phyloP scores from a whole-genome alignment of 2,888 invertebrate genomes.

The Pyrocoelia pectoralis region DNA sequence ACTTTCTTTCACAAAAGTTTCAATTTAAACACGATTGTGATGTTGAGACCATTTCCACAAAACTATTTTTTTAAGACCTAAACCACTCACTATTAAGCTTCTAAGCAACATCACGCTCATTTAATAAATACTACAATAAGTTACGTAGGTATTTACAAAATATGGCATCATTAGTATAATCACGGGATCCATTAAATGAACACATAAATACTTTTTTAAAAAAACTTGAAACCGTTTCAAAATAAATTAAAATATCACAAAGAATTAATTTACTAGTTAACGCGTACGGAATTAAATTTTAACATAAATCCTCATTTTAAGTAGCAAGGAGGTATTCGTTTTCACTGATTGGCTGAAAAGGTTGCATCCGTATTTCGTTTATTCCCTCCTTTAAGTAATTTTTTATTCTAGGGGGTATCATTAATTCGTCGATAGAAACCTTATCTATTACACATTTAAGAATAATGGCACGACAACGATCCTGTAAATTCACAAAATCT shows the following conservation, averaged over 20 bases:
- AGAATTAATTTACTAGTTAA: neutral
- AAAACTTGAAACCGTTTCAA: neutral
- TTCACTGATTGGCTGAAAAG: slow-evolving; percentile 54
- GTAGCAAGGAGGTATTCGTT: slow-evolving; percentile 29
- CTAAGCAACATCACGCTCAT: too few species aligned
- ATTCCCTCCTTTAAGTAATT: slow-evolving; percentile 66
- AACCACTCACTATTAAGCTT: too few species aligned
- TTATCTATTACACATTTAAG: slow-evolving; percentile 63
- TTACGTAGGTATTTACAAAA: slow-evolving; percentile 5
- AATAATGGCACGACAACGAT: slow-evolving; percentile 71
- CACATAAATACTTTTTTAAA: neutral
- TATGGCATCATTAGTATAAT: slow-evolving; percentile 14
- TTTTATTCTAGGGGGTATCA: slow-evolving; percentile 67
- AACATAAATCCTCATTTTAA: too few species aligned
- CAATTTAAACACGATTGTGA: too few species aligned
- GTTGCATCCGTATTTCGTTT: slow-evolving; percentile 53
- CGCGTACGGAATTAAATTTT: neutral
- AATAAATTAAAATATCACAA: slow-evolving; percentile 1
- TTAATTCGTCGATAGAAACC: slow-evolving; percentile 64
- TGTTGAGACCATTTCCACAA: too few species aligned
- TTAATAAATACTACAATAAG: neutral
- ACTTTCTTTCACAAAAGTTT: too few species aligned
- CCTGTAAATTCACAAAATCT: slow-evolving; percentile 73
- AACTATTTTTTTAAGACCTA: too few species aligned
- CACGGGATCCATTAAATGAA: slow-evolving; percentile 8